Evolutionary conservation across 2,797 vertebrate genomes (phyloP).

Genomic region (Etheostoma nigrum): DNA sequence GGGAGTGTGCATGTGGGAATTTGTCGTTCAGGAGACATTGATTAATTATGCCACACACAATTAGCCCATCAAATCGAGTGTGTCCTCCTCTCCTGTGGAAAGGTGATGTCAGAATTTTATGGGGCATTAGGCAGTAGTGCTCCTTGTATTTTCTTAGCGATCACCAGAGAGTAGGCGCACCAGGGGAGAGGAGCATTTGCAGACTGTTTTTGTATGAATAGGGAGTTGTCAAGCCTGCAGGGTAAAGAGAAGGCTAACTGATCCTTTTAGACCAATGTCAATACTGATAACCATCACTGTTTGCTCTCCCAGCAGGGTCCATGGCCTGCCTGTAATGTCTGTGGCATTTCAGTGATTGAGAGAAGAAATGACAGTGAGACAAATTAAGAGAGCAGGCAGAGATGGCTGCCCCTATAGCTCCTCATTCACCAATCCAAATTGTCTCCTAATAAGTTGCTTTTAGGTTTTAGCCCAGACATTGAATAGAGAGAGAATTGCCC

Average conservation of each 20-base stretch:
- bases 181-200: constrained; percentile 48
- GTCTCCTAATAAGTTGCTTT: constrained; percentile 39
- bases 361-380: constrained; percentile 76
- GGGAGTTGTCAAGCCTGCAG: constrained; percentile 52
- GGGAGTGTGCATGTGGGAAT: constrained; percentile 72
- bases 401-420: constrained; percentile 47
- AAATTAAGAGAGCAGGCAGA: constrained; percentile 62
- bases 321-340: constrained; percentile 68
- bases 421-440: constrained; percentile 65
- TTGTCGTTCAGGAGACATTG: constrained; percentile 84
- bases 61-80: constrained; percentile 87
- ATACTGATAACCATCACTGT: constrained; percentile 81
- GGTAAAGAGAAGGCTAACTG: constrained; percentile 73
- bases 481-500: background rate
- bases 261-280: constrained; percentile 81
- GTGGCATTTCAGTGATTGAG: constrained; percentile 72
- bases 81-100: constrained; percentile 85
- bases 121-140: constrained; percentile 81
- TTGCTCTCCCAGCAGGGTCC: constrained; percentile 72
- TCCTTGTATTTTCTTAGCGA: constrained; percentile 76
- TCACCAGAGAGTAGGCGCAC: constrained; percentile 61
- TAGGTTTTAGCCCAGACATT: constrained; percentile 24
- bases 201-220: constrained; percentile 68
- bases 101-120: constrained; percentile 86
- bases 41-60: constrained; percentile 88